phyloP scores from a whole-genome alignment of 2,888 invertebrate genomes.

The Pandemis heparana region DNA sequence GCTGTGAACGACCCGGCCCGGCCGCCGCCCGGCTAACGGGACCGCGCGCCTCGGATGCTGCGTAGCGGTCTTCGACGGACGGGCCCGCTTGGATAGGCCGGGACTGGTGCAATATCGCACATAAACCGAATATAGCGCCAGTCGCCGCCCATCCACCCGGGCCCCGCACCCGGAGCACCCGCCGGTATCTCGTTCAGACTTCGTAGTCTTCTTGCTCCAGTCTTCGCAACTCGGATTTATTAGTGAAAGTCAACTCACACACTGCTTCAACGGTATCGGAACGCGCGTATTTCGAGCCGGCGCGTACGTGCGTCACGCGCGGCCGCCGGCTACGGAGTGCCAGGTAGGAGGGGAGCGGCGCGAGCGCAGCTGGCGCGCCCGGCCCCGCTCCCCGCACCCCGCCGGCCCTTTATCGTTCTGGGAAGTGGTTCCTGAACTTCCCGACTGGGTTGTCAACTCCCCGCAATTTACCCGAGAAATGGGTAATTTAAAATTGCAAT shows the following conservation, averaged over 20 bases:
- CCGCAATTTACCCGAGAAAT: conserved; percentile 58
- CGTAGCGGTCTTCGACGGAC: conserved; percentile 79
- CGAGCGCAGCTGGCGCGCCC: conserved; percentile 81
- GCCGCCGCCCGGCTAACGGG: conserved; percentile 79
- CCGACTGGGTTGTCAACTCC: conserved; percentile 73
- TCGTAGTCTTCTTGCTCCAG: conserved; percentile 52
- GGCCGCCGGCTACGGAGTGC: conserved; percentile 70
- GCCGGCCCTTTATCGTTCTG: conserved; percentile 83
- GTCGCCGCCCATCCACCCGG: conserved; percentile 83
- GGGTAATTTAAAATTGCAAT: conserved; percentile 52
- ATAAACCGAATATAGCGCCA: conserved; percentile 82
- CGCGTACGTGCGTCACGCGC: conserved; percentile 58
- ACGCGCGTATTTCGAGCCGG: conserved; percentile 64
- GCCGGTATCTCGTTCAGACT: not conserved
- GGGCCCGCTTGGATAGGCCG: conserved; percentile 85
- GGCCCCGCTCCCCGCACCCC: conserved; percentile 61
- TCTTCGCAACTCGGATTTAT: conserved; percentile 38
- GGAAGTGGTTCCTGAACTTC: conserved; percentile 86
- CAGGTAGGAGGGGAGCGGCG: conserved; percentile 60
- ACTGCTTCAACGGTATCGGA: conserved; percentile 47
- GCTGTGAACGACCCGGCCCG: conserved; percentile 75
- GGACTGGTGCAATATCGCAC: conserved; percentile 86
- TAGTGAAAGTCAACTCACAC: conserved; percentile 50
- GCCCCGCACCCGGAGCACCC: conserved; percentile 71
- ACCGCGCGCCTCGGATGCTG: conserved; percentile 83